Conservation (phyloP, 2,797 vertebrate genomes). For the Ibycter americanus region DNA sequence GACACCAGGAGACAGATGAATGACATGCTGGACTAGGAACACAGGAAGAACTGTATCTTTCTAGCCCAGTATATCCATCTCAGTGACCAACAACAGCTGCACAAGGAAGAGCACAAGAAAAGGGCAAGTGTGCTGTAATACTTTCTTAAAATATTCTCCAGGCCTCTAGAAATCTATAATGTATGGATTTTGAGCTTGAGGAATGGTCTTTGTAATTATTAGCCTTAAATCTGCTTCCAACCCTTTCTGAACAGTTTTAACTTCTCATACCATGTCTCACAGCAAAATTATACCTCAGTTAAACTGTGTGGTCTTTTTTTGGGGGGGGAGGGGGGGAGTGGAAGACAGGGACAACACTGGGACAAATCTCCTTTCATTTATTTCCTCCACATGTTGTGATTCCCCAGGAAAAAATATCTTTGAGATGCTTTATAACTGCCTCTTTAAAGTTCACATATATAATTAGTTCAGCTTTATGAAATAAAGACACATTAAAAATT, state of each 20-base stretch:
- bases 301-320: accelerated
- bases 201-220: not conserved
- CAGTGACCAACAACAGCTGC: not conserved
- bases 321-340: too few relatives aligned
- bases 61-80: not conserved
- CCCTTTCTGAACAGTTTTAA: not conserved
- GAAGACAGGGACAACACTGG: not conserved
- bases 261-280: not conserved
- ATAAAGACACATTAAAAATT: not conserved
- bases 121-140: not conserved
- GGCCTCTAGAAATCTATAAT: not conserved
- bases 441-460: not conserved
- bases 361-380: not conserved
- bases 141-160: not conserved
- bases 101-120: not conserved
- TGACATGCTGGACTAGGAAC: not conserved
- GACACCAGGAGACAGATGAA: not conserved
- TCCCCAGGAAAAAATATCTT: not conserved
- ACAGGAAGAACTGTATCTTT: not conserved
- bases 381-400: not conserved
- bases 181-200: not conserved
- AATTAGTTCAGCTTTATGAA: not conserved
- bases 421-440: not conserved
- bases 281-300: not conserved
- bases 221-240: not conserved